A percentile compares a stretch with the other conserved stretches of the same genome.
Conservation (phyloP, 2,113 vertebrate species). For the Poicephalus meyeri region DNA sequence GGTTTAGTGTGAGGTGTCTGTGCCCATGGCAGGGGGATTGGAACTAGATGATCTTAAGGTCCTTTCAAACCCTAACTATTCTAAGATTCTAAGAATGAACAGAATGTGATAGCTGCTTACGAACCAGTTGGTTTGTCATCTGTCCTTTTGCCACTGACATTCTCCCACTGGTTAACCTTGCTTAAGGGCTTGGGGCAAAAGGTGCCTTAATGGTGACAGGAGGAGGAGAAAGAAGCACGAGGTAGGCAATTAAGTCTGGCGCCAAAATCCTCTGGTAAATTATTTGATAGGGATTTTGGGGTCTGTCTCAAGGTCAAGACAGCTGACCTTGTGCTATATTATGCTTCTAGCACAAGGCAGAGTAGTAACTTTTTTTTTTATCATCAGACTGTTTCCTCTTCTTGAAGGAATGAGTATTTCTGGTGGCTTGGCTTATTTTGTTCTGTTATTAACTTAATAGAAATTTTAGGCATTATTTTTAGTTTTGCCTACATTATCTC, state of each 20-base stretch:
- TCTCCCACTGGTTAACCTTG: fast-evolving
- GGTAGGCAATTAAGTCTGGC: neutral
- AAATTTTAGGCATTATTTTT: neutral
- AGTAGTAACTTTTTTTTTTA: neutral
- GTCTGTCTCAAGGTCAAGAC: neutral
- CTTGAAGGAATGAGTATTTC: neutral
- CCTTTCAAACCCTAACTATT: no score
- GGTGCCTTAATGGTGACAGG: neutral
- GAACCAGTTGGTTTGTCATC: fast-evolving
- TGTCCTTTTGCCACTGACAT: neutral
- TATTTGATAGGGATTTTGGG: neutral
- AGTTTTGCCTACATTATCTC: neutral
- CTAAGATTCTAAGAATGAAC: neutral
- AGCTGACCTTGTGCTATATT: neutral
- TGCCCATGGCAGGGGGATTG: no score
- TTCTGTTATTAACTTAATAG: neutral
- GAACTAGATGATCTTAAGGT: no score
- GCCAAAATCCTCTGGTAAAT: neutral
- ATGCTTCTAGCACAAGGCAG: neutral
- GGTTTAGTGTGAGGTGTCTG: no score
- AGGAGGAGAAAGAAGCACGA: neutral
- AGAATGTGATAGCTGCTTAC: fast-evolving
- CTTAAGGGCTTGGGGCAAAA: neutral
- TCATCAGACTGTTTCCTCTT: neutral
- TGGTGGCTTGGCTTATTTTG: neutral